Base-by-base conservation (phyloP, 2,797 vertebrate species). In the Distichodus sexfasciatus region DNA sequence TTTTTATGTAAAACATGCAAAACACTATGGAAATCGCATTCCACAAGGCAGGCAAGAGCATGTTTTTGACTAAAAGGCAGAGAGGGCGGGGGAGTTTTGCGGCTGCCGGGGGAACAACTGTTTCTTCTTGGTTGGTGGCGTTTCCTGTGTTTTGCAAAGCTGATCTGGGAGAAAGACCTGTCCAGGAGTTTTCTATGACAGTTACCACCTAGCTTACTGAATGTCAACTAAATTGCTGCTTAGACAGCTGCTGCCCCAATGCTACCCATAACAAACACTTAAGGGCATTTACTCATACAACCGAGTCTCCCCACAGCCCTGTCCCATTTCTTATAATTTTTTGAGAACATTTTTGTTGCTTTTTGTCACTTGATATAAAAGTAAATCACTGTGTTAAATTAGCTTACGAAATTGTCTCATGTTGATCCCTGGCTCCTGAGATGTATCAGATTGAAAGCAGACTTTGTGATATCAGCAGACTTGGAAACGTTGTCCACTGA, bases 1-100 rank as follows among this genome's bases (percentile, higher is more conserved):
- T 71, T 29, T n/a, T 23, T 58, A 80, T 81, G 70, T 75, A 82
- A 82, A 82, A 43, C 54, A 84, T 84, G 74, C 72, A 84, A 82
- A 84, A 78, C n/a, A n/a, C 2, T 72, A 78, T 79, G 65, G 69
- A 82, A 82, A 82, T 60, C 0, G 3, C 31, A 76, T 65, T 72
- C 70, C 53, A 59, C 23, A 24, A 38, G 51, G 35, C 65, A 10
- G 53, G 66, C 68, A 43, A 35, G 15, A 63, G 47, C 53, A 58
- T 54, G 74, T 71, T 53, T 46, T 12, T n/a, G n/a, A n/a, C n/a
- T n/a, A n/a, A n/a, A n/a, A n/a, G n/a, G n/a, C n/a, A n/a, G n/a
- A n/a, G n/a, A 41, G 1, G 35, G 68, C 40, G 4, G 47, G 43
- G 23, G 59, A 31, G 15, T 14, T 48, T 28, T 68, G 23, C 31